Evolutionary conservation across 1,140 invertebrate species (phyloP), one percentile per base, ranked within the genome.

Genomic region (Drosophila teissieri): DNA sequence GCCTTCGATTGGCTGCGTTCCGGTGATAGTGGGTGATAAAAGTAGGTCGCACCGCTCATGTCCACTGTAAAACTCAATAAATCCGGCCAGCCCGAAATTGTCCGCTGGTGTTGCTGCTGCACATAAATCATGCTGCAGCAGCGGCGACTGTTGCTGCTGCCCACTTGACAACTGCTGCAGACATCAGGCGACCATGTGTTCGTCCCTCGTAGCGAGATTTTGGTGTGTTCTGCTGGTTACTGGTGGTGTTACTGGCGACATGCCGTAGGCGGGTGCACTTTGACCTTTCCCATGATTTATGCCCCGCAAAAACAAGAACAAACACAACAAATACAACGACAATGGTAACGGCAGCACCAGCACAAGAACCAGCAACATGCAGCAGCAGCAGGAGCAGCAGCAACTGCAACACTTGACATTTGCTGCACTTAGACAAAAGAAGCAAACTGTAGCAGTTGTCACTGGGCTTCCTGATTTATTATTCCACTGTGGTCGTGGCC

Each of bases 241-340:
- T 39, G 37, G 37, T 65, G 55, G 39, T 52, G 48, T 53, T 31
- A 31, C 7, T 69, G 48, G 34, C 44, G 45, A 48, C 63, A 73
- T 39, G 62, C 76, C 37, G 64, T 81, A 49, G 78, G 78, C 78
- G 78, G 78, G 60, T 70, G 75, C 80, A 49, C 80, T 83, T 60
- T 83, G 80, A 83, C 80, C 80, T 83, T 79, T 83, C 54, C 49
- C 51, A 70, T 83, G 80, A 83, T 83, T 83, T 83, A 83, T 83
- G 79, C 55, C 27, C 15, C 57, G 36, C 48, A 69, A 36, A 45
- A 19, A 12, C 40, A 42, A n/a, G n/a, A 39, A 19, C 60, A 62
- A 45, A 15, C 49, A 12, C 36, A 40, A 15, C 44, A 49, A n/a
- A n/a, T n/a, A 27, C 48, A 17, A 57, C 58, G 19, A 19, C 19